These are phyloP conservation scores for Macrotus californicus DNA, from an alignment of 2,113 vertebrate species.

Conservation along the genomic window DNA sequence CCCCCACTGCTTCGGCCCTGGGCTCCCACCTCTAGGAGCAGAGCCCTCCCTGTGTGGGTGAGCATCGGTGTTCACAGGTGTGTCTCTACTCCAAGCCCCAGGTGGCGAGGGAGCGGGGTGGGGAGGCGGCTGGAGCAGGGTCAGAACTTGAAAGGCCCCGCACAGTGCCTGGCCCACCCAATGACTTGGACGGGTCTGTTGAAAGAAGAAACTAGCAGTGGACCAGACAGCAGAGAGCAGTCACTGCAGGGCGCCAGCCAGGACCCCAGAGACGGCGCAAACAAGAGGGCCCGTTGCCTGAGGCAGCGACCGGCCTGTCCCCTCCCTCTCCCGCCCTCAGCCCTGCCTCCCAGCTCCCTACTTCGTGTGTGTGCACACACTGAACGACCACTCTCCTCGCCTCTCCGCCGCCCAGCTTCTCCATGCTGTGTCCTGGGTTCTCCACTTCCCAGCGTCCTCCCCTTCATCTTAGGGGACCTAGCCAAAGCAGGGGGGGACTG, in stretches of 20 bases:
- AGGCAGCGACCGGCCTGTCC: not conserved
- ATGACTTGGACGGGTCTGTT: not conserved
- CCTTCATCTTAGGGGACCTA: not conserved
- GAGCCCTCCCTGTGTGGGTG: not conserved
- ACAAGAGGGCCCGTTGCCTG: not conserved
- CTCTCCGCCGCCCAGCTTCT: not conserved
- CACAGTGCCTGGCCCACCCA: no score
- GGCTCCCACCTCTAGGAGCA: not conserved
- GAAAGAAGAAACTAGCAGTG: not conserved
- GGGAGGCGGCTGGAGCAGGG: not conserved
- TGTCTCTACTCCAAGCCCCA: not conserved
- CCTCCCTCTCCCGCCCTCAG: slow-evolving; percentile 45
- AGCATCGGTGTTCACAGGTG: not conserved
- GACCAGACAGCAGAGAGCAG: not conserved
- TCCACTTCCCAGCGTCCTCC: not conserved
- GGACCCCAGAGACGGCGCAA: not conserved
- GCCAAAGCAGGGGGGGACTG: not conserved
- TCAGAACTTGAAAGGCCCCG: not conserved
- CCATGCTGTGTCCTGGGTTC: not conserved
- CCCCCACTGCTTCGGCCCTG: not conserved
- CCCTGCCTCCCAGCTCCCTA: slow-evolving; percentile 50
- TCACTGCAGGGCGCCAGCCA: not conserved
- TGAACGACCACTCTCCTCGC: slow-evolving; percentile 32
- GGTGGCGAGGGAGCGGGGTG: not conserved
- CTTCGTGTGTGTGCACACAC: slow-evolving; percentile 53